phyloP scores from a whole-genome alignment of 2,113 vertebrate species.

The Oxygymnocypris stewartii region DNA sequence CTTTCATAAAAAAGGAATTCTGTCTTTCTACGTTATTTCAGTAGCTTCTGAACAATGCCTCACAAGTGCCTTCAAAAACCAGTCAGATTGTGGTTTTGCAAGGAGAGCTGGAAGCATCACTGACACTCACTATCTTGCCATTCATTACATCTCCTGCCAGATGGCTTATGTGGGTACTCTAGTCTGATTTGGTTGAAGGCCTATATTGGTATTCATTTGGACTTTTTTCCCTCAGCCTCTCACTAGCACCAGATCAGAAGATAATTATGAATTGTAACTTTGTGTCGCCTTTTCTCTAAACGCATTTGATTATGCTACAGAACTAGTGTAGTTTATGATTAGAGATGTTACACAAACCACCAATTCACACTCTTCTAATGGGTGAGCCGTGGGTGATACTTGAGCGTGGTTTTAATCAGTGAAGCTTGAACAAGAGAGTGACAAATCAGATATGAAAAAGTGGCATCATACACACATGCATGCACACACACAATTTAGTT shows the following conservation, averaged over 20 bases:
- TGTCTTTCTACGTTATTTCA: not conserved
- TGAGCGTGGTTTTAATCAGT: not conserved
- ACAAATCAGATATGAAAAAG: conserved; percentile 7
- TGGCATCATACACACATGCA: not conserved
- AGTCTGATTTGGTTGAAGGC: conserved; percentile 1
- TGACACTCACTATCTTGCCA: not conserved
- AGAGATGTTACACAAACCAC: not conserved
- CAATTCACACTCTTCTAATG: not conserved
- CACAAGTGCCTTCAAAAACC: not conserved
- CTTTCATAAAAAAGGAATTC: not conserved
- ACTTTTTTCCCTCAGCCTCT: not conserved
- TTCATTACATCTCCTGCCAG: conserved; percentile 5
- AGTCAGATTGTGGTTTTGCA: not conserved
- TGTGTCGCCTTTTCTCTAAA: conserved; percentile 1
- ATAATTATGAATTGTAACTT: conserved; percentile 12
- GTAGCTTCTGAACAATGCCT: not conserved
- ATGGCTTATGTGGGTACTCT: conserved; percentile 7
- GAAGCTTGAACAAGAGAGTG: not conserved
- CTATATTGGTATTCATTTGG: not conserved
- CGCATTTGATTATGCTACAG: not conserved
- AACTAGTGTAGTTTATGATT: not conserved
- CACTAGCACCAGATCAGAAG: not conserved
- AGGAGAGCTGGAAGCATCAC: not conserved
- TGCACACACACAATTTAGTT: not conserved
- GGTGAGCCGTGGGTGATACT: not conserved